Evolutionary conservation across 35 echinoderm and acorn worm genomes (phyloP), one percentile per base, ranked within the genome.

Genomic region (Lytechinus variegatus): DNA sequence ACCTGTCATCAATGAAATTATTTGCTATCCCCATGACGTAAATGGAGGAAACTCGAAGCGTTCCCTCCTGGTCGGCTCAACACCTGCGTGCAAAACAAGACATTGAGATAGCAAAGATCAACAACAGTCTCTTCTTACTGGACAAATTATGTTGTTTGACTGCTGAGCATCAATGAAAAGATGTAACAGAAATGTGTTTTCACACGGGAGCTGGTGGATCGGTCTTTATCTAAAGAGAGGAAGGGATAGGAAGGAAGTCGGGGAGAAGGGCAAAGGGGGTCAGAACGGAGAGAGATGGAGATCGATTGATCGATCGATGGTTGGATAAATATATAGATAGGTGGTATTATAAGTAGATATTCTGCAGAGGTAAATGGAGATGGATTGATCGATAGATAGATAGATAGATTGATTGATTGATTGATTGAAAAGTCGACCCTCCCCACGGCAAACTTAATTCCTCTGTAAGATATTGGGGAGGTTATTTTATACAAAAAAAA

Each of bases 111-210:
- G 66, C 66, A 79, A 79, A 79, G 66, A 79, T 79, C 66, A 79
- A 79, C 66, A 79, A 79, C 66, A 79, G 12, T 79, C 66, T 79
- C 66, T 3, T 79, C 66, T 79, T 79, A 79, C 66, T 79, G 66
- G 66, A 79, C 66, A 79, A 79, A 79, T 79, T 79, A 79, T 79
- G 66, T 79, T 79, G 66, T 79, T 79, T 79, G 66, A 79, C 66
- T 79, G 66, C 66, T 24, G 66, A 79, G 66, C 1, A 16, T 79
- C 19, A 79, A 79, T 79, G 66, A 79, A 79, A 79, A 79, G 66
- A 79, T 79, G 66, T 79, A 79, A 79, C 66, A n/a, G 12, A 79
- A 79, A 24, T 24, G 66, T 79, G 66, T 79, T 79, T 79, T 16
- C 66, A 79, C 66, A 4, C 66, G 66, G 66, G 66, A 79, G 66